Evolutionary conservation across 1,140 invertebrate genomes (phyloP), one percentile per base, ranked within the genome.

Genomic region (Pemphigus obesinymphae): DNA sequence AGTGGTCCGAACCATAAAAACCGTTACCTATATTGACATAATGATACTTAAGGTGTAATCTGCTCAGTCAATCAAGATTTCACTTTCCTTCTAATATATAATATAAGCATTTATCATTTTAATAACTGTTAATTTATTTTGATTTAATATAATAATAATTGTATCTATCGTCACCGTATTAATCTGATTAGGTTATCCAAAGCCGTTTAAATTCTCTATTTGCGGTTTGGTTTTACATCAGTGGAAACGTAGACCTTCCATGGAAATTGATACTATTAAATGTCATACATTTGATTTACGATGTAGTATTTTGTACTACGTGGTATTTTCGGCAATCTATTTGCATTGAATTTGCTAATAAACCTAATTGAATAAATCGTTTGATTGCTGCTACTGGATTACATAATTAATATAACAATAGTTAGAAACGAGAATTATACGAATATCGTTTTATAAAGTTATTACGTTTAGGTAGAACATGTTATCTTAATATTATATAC

Each of bases 281-380:
- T 73, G 70, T 73, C 70, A 73, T 31, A 45, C 45, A 73, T 50
- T 13, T 73, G 45, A 73, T 73, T 45, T 73, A 73, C 45, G 70
- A 73, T 13, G 23, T 50, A n/a, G n/a, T n/a, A n/a, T n/a, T n/a
- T n/a, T n/a, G 15, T 17, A 53, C 34, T 53, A 75, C 45, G 53
- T 50, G 11, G 45, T 48, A 37, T 50, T 48, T 73, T 48, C 11
- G 6, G n/a, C 45, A 50, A 73, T 73, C n/a, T n/a, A n/a, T n/a
- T n/a, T n/a, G n/a, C n/a, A n/a, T 73, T n/a, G 15, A 4, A 20
- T 73, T 50, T 45, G 23, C 26, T 26, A 55, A 76, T 17, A 76
- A 68, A 73, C 20, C 29, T 55, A 55, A 53, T n/a, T n/a, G 23
- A 6, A 76, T 43, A 20, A 76, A 29, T 76, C 31, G 31, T 55